A percentile compares a stretch with the other conserved stretches of the same genome.
Conservation (phyloP, 2,888 invertebrate species). For the Mimumesa dahlbomi region DNA sequence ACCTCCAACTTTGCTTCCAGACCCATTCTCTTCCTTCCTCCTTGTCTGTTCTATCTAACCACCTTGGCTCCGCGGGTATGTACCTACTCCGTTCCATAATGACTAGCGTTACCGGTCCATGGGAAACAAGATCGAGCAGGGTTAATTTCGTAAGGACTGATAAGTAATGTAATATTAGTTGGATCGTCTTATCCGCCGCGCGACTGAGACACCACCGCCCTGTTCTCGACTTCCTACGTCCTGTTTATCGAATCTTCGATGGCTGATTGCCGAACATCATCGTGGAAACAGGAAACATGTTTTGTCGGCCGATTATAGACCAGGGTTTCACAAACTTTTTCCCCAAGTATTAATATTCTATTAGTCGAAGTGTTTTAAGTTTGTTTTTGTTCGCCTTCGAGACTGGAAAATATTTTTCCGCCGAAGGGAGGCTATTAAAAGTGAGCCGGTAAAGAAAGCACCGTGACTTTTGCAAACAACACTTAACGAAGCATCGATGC, state of each 20-base stretch:
- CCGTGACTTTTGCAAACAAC: slow-evolving; percentile 33
- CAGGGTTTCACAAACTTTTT: no score
- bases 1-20: slow-evolving; percentile 50
- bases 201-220: background rate
- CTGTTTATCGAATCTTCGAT: no score
- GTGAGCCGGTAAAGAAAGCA: slow-evolving; percentile 1
- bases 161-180: slow-evolving; percentile 47
- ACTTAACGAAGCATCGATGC: slow-evolving; percentile 15
- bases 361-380: no score
- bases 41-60: slow-evolving; percentile 6
- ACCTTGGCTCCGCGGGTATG: background rate
- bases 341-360: no score
- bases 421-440: slow-evolving; percentile 15
- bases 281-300: no score
- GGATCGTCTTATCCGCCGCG: slow-evolving; percentile 35
- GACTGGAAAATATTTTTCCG: no score
- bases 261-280: no score
- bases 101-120: slow-evolving; percentile 13
- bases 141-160: slow-evolving; percentile 39
- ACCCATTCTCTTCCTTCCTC: slow-evolving; percentile 29
- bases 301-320: no score
- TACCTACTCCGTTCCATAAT: background rate
- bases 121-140: slow-evolving; percentile 11
- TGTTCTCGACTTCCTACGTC: no score
- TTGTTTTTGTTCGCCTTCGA: no score